These are phyloP conservation scores for Hypena proboscidalis DNA, from an alignment of 2,888 invertebrate genomes.

Conservation along the genomic window DNA sequence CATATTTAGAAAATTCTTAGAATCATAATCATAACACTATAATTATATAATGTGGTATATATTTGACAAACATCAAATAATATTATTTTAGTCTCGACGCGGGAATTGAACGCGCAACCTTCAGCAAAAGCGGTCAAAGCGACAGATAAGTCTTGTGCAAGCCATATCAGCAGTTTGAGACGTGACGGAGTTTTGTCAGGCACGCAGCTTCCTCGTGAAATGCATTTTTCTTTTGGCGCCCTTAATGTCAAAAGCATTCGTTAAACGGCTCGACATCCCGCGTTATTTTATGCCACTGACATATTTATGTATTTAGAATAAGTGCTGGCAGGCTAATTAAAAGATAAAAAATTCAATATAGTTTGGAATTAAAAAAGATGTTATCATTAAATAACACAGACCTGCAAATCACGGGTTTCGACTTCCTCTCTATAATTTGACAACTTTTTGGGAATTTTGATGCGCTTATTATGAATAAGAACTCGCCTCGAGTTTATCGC, in stretches of 20 bases:
- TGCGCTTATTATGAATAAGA: too few species aligned
- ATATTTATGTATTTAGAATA: too few species aligned
- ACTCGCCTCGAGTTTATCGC: too few species aligned
- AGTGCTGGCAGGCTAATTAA: too few species aligned
- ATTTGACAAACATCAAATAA: conserved; percentile 5
- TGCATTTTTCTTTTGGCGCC: conserved; percentile 1
- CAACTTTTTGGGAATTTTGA: too few species aligned
- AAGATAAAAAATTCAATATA: too few species aligned
- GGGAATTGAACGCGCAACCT: conserved; percentile 34
- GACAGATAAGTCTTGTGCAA: conserved; percentile 22
- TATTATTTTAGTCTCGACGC: conserved; percentile 13
- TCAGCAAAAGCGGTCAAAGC: conserved; percentile 29
- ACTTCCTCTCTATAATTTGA: too few species aligned
- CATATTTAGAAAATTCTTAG: not conserved
- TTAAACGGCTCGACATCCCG: too few species aligned
- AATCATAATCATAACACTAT: not conserved
- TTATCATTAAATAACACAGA: too few species aligned
- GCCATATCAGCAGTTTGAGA: conserved; percentile 8
- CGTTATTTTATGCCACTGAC: too few species aligned
- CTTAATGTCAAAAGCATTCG: not conserved
- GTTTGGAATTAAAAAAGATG: too few species aligned
- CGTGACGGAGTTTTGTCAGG: conserved; percentile 10
- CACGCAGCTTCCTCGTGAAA: conserved; percentile 2
- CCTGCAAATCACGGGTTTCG: too few species aligned
- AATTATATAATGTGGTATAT: conserved; percentile 1